Conservation (phyloP, 37 sponge, comb jelly and placozoan genomes). For the Ephydatia muelleri region DNA sequence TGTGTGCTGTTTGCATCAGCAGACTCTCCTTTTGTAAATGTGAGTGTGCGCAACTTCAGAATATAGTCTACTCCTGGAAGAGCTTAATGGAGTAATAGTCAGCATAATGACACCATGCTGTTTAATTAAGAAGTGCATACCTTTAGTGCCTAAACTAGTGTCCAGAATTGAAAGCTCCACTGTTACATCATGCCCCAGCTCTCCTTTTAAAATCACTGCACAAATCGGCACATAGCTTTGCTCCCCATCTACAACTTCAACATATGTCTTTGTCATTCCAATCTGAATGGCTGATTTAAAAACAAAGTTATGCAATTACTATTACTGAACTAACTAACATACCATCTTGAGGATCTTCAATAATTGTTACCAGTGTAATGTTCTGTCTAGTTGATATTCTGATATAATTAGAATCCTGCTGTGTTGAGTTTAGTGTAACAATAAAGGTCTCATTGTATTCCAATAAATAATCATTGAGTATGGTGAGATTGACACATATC, state of each 20-base stretch:
- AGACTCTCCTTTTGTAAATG: not conserved
- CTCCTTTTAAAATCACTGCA: not conserved
- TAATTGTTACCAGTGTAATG: not conserved
- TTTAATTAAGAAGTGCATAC: not conserved
- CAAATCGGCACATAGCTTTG: not conserved
- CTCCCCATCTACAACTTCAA: not conserved
- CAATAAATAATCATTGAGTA: not conserved
- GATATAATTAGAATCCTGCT: not conserved
- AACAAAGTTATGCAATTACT: too few relatives aligned
- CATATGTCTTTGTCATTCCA: not conserved
- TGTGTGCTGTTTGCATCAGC: not conserved
- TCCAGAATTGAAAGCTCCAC: not conserved
- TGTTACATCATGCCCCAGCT: not conserved
- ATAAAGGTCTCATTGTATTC: not conserved
- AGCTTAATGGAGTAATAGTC: not conserved
- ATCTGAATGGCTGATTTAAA: not conserved
- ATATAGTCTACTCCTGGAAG: not conserved
- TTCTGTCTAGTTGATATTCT: not conserved
- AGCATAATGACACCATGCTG: not conserved
- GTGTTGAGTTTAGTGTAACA: not conserved
- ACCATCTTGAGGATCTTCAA: not conserved
- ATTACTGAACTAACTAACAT: not conserved
- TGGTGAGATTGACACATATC: not conserved
- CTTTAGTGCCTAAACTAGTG: not conserved
- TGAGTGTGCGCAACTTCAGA: not conserved